Base-by-base conservation (phyloP, 2,888 invertebrate species). In the Pheosia gnoma region DNA sequence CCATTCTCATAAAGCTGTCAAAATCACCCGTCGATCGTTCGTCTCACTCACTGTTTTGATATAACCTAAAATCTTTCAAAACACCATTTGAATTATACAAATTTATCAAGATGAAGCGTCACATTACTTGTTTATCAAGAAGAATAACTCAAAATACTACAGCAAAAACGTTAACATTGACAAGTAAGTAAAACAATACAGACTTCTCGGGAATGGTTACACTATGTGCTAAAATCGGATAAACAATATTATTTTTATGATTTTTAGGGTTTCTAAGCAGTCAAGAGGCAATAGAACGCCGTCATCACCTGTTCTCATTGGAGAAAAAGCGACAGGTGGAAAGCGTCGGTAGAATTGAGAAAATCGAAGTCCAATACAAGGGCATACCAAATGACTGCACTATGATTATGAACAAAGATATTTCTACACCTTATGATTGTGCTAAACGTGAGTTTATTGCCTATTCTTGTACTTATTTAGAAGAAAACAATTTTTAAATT, bases 401-500 rank as follows among this genome's bases (percentile, higher is more conserved):
- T 0, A 87, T 99, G 62, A 85, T 97, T 37, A 98, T 99, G 98
- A 99, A 99, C 85, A 97, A 97, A 84, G 94, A 95, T 71, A 88
- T 99, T 8, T 99, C 99, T 0, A 99, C 99, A 1, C 99, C 99
- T 0, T 96, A 95, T 78, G 97, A 99, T 82, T 98, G 98, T 89
- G 98, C 98, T 3, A 96, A 95, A 94, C 98, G 97, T 97, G 92
- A 94, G 95, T 76, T 6, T 51, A 8, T 51, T 13, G 5, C 25
- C 11, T 8, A 10, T 36, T 43, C 8, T 6, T 9, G 1, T 2
- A 25, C 25, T 25, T 25, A 25, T 1, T 1, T 1, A 25, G 2
- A 25, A 25, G 2, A 25, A 25, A 25, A 25, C 25, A 1, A 25
- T 25, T 0, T 25, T 25, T 25, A 25, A 25, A 25, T 25, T 25